Evolutionary conservation across 1,140 invertebrate genomes (phyloP), one percentile per base, ranked within the genome.

Genomic region (Brachionus sp.): DNA sequence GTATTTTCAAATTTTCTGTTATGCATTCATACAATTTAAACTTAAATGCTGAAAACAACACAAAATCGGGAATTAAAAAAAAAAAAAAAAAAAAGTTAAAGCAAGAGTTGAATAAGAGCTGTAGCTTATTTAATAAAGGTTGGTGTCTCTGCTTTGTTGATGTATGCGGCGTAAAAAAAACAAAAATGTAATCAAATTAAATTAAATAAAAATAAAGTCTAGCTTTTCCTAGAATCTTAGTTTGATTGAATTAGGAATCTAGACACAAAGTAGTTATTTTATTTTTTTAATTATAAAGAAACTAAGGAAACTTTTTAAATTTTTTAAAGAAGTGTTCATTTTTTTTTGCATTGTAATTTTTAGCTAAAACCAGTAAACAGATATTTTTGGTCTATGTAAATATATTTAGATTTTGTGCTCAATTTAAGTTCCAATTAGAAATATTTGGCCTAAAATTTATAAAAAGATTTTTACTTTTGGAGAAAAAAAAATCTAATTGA

Each of bases 101-200:
- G 50, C 50, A 57, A 57, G 16, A 57, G 50, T 10, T 57, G 50
- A 23, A 7, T 19, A 0, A 19, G 9, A 19, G 9, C 19, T 13
- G 44, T 16, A 29, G 29, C 19, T 57, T 57, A 9, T 57, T 19
- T 19, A 57, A 57, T 19, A 57, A 57, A 9, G 7, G 50, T 19
- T 57, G 50, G 16, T 57, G 16, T 9, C n/a, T 57, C 50, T 57
- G 46, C 46, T 53, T 23, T 53, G 50, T 4, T 57, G 16, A 57
- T 57, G 50, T 57, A 57, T 57, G 19, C 6, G 16, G 50, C 16
- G 50, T 57, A 57, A 57, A 57, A 57, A 57, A 29, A 57, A 57
- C 50, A 57, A 57, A 57, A 57, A 57, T 57, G 50, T 57, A 57
- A 57, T 57, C 50, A 57, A 57, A 57, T 57, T 57, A 57, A 57